These are phyloP conservation scores for Drosophila miranda DNA, from an alignment of 1,140 invertebrate genomes.

Conservation along the genomic window DNA sequence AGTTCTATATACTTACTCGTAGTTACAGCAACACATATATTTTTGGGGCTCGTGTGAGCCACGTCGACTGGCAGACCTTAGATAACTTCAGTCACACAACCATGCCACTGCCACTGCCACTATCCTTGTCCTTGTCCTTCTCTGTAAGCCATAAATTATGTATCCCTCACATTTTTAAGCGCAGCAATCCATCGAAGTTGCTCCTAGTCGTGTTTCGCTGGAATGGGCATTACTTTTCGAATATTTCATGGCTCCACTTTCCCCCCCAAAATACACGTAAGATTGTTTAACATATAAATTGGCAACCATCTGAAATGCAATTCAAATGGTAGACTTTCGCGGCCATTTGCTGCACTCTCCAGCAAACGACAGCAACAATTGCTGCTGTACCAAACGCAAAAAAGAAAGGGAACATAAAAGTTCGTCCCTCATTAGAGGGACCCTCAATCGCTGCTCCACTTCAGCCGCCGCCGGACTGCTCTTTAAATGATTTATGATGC, in stretches of 20 bases:
- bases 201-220: conserved; percentile 23
- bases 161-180: conserved; percentile 70
- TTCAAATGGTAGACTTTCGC: conserved; percentile 43
- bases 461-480: conserved; percentile 2
- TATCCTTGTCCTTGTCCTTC: conserved; percentile 35
- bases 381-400: conserved; percentile 29
- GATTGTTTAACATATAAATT: conserved; percentile 68
- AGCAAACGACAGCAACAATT: conserved; percentile 7
- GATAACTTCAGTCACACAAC: conserved; percentile 69
- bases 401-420: conserved; percentile 16
- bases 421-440: conserved; percentile 61
- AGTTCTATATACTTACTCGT: conserved; percentile 1
- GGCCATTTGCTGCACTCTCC: conserved; percentile 44
- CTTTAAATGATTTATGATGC: conserved; percentile 72
- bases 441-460: conserved; percentile 17
- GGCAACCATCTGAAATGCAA: conserved; percentile 58
- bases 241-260: conserved; percentile 20
- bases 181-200: conserved; percentile 41
- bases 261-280: not conserved
- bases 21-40: conserved; percentile 10
- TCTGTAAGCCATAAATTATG: conserved; percentile 71
- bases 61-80: conserved; percentile 59
- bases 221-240: conserved; percentile 37
- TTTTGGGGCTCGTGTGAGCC: conserved; percentile 20
- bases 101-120: too few relatives aligned